Evolutionary conservation across 2,797 vertebrate species (phyloP), one percentile per base, ranked within the genome.

Genomic region (Triplophysa bombifrons): DNA sequence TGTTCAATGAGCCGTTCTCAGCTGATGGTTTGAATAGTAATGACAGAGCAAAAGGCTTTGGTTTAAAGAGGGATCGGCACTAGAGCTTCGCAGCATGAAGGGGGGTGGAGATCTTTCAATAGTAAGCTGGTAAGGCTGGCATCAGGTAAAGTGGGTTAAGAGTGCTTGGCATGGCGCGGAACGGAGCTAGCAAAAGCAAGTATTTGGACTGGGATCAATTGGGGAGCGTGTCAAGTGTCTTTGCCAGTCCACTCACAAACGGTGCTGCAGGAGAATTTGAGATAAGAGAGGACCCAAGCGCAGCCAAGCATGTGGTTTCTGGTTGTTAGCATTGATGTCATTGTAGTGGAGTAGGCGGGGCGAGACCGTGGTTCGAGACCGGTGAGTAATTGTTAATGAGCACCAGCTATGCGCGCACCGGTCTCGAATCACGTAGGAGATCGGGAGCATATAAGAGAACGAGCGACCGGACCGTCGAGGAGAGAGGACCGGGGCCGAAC

Each of bases 171-270:
- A 11, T 34, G 17, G 41, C 4, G 48, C 71, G 60, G 51, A 76
- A 74, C 44, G 2, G 20, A 34, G 34, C 65, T 9, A 55, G 77
- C 56, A 64, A 82, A 61, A 70, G 58, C 61, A 20, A 14, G 50
- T 60, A 55, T 75, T 70, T 53, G 22, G 60, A 58, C 25, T 48
- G 58, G 34, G 87, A 87, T 84, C 86, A 46, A 83, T 86, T 86
- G 74, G 22, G 85, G 50, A 58, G 25, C 56, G 72, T 67, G 67
- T 58, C 67, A 74, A 58, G 81, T 80, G 53, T 85, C 34, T 72
- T 34, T 77, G 73, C 63, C 79, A 78, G 76, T 41, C 20, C 71
- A 50, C 63, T 74, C 38, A 80, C 69, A 69, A 80, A 74, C 17
- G 22, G 53, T 44, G 81, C 78, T 84, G 78, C 63, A 69, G 71